Evolutionary conservation across 1,140 invertebrate species (phyloP), one percentile per base, ranked within the genome.

Genomic region (Trypoxylus dichotomus): DNA sequence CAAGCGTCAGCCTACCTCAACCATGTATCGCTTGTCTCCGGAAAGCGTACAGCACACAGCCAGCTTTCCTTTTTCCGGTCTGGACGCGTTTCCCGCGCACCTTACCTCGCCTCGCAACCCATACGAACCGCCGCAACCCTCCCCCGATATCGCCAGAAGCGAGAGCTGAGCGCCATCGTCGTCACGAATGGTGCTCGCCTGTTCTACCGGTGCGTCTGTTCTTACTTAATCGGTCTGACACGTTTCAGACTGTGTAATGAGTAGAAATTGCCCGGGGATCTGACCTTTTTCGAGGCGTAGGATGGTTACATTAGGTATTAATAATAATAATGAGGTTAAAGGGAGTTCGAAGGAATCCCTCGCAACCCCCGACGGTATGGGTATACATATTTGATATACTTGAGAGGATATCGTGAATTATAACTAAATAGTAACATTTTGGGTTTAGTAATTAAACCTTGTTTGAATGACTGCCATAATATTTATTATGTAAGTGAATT

Each of bases 51-150:
- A 37, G 32, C 32, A 37, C 5, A 37, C 32, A 58, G 47, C 15
- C 47, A 58, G 47, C 47, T 58, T 58, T 58, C 47, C 47, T 13
- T 58, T n/a, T 58, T 58, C 47, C 47, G 47, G 47, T 58, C 47
- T 58, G 47, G 47, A 58, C 47, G 15, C 47, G 47, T 58, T 58
- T 58, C 21, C 47, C 47, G 47, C 47, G 13, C 47, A 13, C 47
- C 47, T 6, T 37, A 0, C 2, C 32, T 0, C 32, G 32, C 32
- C 47, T 21, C 15, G 15, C 47, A 13, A 11, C 47, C 2, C 11
- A 54, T 21, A 15, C 47, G 2, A 3, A 54, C 47, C 47, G 21
- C 47, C 47, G 15, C 42, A 43, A n/a, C n/a, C 32, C 10, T 8
- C 5, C 32, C 32, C 32, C 47, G 15, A 58, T 58, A 58, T 58